Evolutionary conservation across 92 coral and sea anemone genomes (phyloP).

Genomic region (Parazoanthus darwini): DNA sequence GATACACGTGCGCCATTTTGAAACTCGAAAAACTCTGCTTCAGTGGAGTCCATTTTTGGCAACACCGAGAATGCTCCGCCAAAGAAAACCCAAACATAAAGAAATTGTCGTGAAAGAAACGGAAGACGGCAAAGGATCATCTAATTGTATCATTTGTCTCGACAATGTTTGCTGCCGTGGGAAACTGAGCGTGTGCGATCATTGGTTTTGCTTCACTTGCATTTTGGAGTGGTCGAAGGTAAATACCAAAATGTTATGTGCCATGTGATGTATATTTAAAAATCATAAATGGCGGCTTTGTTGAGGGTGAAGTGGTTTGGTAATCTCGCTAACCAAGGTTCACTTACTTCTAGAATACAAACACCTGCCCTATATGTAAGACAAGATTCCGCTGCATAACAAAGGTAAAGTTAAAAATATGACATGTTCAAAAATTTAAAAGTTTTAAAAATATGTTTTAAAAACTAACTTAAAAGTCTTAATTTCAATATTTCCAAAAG

Average conservation of each 20-base stretch:
- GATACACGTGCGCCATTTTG: conserved; percentile 79
- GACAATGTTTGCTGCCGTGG: conserved; percentile 92
- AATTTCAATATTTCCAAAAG: neutral
- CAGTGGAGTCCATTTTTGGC: conserved; percentile 26
- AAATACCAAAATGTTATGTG: neutral
- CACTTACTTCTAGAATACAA: conserved; percentile 79
- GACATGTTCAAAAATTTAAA: neutral
- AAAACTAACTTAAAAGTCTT: too few relatives aligned
- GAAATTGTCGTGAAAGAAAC: conserved; percentile 31
- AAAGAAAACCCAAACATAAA: conserved; percentile 48
- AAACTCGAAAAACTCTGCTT: conserved; percentile 22
- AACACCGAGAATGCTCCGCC: conserved; percentile 45
- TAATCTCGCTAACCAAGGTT: conserved; percentile 12
- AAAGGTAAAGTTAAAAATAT: conserved; percentile 67
- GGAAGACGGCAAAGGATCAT: conserved; percentile 48
- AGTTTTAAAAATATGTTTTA: too few relatives aligned
- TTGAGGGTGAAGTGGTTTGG: neutral
- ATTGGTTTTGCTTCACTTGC: conserved; percentile 97
- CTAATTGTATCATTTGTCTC: conserved; percentile 88
- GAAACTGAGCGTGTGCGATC: conserved; percentile 87
- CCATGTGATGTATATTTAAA: neutral
- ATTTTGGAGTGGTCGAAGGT: conserved; percentile 99
- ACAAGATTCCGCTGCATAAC: conserved; percentile 93
- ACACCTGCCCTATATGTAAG: conserved; percentile 98
- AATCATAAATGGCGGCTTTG: neutral